A percentile compares a stretch with the other conserved stretches of the same genome.
phyloP scores from a whole-genome alignment of 2,113 vertebrate species.

The Labeo rohita region DNA sequence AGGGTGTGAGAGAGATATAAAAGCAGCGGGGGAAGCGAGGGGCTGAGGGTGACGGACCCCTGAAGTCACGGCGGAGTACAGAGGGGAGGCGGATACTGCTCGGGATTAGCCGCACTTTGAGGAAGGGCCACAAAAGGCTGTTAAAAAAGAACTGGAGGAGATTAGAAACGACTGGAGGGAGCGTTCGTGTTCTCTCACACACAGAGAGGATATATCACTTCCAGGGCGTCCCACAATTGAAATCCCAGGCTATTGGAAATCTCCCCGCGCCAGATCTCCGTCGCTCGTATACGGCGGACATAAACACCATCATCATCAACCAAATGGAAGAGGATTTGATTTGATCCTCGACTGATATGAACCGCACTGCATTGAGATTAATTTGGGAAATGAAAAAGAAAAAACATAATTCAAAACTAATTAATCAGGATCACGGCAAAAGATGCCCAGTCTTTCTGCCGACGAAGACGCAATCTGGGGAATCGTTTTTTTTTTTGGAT shows the following conservation, averaged over 20 bases:
- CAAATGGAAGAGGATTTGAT: slow-evolving; percentile 45
- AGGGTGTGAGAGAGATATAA: not conserved
- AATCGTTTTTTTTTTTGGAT: slow-evolving; percentile 23
- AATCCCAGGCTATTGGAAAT: slow-evolving; percentile 33
- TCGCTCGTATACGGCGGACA: not conserved
- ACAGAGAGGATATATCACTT: slow-evolving; percentile 67
- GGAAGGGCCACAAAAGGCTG: slow-evolving; percentile 51
- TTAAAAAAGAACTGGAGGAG: slow-evolving; percentile 30
- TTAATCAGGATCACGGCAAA: slow-evolving; percentile 37
- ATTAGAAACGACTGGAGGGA: slow-evolving; percentile 31
- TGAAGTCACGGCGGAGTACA: not conserved
- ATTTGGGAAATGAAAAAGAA: slow-evolving; percentile 21
- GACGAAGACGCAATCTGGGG: slow-evolving; percentile 12
- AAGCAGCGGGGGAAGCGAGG: slow-evolving; percentile 46
- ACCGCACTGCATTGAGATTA: not conserved
- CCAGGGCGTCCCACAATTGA: slow-evolving; percentile 52
- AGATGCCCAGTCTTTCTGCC: slow-evolving; percentile 35
- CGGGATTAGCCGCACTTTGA: slow-evolving; percentile 26
- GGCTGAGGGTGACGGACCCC: not conserved
- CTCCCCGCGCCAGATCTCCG: not conserved
- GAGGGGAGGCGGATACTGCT: not conserved
- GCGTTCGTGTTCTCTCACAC: slow-evolving; percentile 52
- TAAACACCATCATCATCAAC: slow-evolving; percentile 18
- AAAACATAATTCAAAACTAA: slow-evolving; percentile 32
- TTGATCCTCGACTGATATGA: slow-evolving; percentile 32